phyloP scores from a whole-genome alignment of 2,888 invertebrate species.

The Andricus quercusramuli region DNA sequence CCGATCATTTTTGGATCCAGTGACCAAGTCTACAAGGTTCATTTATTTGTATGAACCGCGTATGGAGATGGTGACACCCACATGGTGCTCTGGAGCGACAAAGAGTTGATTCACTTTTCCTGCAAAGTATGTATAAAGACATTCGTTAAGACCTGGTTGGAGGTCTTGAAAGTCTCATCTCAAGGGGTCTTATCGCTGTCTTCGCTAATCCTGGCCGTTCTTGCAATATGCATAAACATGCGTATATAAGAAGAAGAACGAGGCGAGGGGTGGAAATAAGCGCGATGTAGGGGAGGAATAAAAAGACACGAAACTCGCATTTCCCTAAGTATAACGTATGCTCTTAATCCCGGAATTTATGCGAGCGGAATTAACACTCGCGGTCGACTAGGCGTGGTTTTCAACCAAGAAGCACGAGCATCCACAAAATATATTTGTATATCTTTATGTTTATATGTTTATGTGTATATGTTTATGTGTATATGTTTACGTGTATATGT shows the following conservation, averaged over 20 bases:
- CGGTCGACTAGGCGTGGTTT: constrained; percentile 55
- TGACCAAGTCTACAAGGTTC: too few species aligned
- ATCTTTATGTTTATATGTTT: too few species aligned
- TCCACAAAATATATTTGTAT: neutral
- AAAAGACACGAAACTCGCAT: constrained; percentile 67
- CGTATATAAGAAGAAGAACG: constrained; percentile 46
- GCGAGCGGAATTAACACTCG: constrained; percentile 73
- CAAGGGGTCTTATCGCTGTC: constrained; percentile 13
- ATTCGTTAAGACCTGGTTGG: constrained; percentile 10
- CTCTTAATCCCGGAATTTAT: constrained; percentile 74
- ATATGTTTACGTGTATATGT: neutral
- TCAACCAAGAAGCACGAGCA: constrained; percentile 37
- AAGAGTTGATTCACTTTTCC: constrained; percentile 18
- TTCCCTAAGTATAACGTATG: constrained; percentile 76
- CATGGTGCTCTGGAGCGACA: neutral
- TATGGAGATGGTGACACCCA: too few species aligned
- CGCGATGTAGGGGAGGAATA: constrained; percentile 45
- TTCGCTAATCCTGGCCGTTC: constrained; percentile 18
- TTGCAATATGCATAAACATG: constrained; percentile 19
- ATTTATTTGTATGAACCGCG: too few species aligned
- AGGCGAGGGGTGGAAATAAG: constrained; percentile 20
- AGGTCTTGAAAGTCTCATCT: constrained; percentile 25
- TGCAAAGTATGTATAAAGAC: constrained; percentile 16
- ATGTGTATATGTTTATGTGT: too few species aligned
- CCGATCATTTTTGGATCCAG: too few species aligned